These are phyloP conservation scores for Periophthalmus modestus DNA, from an alignment of 2,113 vertebrate species.

Conservation along the genomic window DNA sequence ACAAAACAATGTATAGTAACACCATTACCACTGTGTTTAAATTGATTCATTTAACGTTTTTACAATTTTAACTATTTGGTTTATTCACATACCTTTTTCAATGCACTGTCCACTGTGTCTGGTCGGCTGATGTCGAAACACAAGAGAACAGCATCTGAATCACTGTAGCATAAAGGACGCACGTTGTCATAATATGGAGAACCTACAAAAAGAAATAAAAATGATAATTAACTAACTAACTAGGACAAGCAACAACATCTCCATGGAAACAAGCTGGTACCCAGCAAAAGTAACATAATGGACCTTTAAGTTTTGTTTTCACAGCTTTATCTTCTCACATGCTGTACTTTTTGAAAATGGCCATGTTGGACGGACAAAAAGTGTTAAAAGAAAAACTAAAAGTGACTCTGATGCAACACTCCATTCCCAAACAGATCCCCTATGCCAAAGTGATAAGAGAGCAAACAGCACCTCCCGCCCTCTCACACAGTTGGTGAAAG, in stretches of 20 bases:
- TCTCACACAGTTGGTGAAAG: conserved; percentile 30
- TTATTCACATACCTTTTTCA: conserved; percentile 85
- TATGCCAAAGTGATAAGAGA: conserved; percentile 35
- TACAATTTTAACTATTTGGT: background rate
- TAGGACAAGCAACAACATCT: too few relatives aligned
- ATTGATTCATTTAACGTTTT: background rate
- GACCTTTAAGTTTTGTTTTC: background rate
- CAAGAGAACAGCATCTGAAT: conserved; percentile 90
- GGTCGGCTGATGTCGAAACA: conserved; percentile 94
- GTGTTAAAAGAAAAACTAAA: conserved; percentile 4
- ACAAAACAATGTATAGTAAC: conserved; percentile 1
- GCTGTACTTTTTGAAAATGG: background rate
- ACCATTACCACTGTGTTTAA: background rate
- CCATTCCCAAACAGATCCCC: conserved; percentile 28
- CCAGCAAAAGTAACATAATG: too few relatives aligned
- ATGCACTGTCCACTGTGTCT: conserved; percentile 85
- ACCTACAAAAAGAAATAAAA: conserved; percentile 67
- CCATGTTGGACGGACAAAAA: background rate
- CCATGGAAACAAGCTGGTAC: too few relatives aligned
- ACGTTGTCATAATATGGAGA: conserved; percentile 97
- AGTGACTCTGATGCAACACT: conserved; percentile 16
- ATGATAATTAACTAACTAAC: too few relatives aligned
- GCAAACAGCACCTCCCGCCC: conserved; percentile 20
- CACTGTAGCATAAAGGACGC: conserved; percentile 94
- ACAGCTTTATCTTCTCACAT: background rate